Conservation (phyloP, 2,113 vertebrate genomes). For the Struthio camelus region DNA sequence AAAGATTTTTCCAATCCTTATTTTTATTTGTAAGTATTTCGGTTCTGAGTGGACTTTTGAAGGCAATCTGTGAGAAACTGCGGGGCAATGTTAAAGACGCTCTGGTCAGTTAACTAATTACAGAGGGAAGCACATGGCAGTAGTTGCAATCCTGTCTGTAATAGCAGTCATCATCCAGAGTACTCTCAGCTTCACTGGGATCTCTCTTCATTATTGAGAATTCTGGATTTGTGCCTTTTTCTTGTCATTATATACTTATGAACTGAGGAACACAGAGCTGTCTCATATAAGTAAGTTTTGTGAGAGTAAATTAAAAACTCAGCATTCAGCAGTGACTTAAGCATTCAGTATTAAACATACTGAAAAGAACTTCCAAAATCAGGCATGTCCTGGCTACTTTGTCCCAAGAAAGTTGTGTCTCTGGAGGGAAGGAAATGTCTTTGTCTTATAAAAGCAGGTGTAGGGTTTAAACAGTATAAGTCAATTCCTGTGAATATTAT, state of each 20-base stretch:
- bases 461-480: neutral
- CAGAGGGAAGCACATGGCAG: neutral
- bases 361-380: neutral
- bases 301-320: neutral
- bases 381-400: neutral
- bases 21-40: neutral
- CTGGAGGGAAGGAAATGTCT: neutral
- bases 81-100: neutral
- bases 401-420: neutral
- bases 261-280: neutral
- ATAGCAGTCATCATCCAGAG: neutral
- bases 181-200: neutral
- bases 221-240: neutral
- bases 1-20: neutral
- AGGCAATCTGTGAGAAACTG: neutral
- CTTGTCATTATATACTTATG: neutral
- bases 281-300: neutral
- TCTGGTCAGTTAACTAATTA: neutral
- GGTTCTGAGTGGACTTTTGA: neutral
- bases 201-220: rapidly evolving
- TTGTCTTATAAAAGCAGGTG: neutral
- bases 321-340: neutral
- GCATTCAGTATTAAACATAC: neutral
- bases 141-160: neutral
- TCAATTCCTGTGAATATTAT: neutral